Base-by-base conservation (phyloP, 2,888 invertebrate genomes). In the Acanthosepion esculentum region DNA sequence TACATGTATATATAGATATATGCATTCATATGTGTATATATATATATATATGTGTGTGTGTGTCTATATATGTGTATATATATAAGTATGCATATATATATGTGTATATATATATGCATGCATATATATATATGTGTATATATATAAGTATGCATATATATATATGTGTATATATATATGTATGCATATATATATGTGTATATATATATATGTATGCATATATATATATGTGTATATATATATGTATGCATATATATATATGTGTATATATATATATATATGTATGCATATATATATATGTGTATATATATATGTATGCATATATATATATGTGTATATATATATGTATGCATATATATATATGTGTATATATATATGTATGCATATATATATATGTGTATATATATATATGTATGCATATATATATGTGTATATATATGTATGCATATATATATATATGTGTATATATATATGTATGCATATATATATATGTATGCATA, bases 281-380 rank as follows among this genome's bases (percentile, higher is more conserved):
- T 64, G 29, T 29, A 64, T 64, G 29, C 29, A 64, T 64, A 64
- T 64, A 4, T 64, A 64, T n/a, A n/a, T n/a, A n/a, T n/a, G n/a
- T 26, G 10, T 4, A 64, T 29, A 29, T 29, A 64, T 29, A 64
- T 12, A 64, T 29, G 29, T 64, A 64, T 29, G 29, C n/a, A n/a
- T 78, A 78, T 59, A 10, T 10, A 59, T 59, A 59, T 59, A 59
- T 59, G 10, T 59, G 23, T 78, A 78, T 78, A n/a, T 8, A 78
- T 78, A n/a, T n/a, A 78, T 78, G n/a, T 78, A 78, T 78, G n/a
- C n/a, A 78, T 59, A 59, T 78, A 78, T 78, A n/a, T n/a, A 78
- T 78, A n/a, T n/a, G n/a, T 78, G n/a, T 59, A 59, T 59, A 59
- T 59, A 10, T 59, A 59, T 59, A 10, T 10, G 10, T 78, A n/a